A percentile compares a stretch with the other conserved stretches of the same genome.
Conservation (phyloP, 1,140 invertebrate genomes). For the Cydia strobilella region DNA sequence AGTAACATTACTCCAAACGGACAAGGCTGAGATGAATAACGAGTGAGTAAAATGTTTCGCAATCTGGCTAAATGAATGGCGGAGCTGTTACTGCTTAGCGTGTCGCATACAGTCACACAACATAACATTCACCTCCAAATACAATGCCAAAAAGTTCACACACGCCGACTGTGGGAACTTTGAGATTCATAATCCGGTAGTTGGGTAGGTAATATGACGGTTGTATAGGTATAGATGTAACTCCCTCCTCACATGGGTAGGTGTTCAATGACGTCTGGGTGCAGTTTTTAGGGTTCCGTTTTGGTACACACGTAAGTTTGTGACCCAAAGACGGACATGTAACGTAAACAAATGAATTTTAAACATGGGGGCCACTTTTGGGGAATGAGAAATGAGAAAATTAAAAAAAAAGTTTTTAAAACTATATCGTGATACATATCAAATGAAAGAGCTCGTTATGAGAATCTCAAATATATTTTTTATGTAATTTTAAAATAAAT, state of each 20-base stretch:
- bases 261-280: background rate
- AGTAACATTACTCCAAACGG: constrained; percentile 43
- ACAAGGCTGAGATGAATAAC: constrained; percentile 63
- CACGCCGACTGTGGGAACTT: constrained; percentile 62
- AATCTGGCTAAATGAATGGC: constrained; percentile 54
- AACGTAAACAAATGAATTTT: no score
- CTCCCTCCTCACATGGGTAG: background rate
- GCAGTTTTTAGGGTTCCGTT: no score
- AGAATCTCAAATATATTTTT: no score
- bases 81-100: constrained; percentile 28
- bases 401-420: no score
- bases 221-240: no score
- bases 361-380: no score
- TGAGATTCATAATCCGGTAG: constrained; percentile 33
- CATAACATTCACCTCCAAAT: constrained; percentile 58
- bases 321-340: no score
- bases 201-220: constrained; percentile 9
- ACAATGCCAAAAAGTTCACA: constrained; percentile 73
- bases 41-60: constrained; percentile 58
- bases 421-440: no score
- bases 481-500: no score
- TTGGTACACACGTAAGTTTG: no score
- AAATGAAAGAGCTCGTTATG: no score
- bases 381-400: no score
- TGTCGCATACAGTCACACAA: constrained; percentile 43